Base-by-base conservation (phyloP, 2,888 invertebrate species). In the Tenthredo distinguenda region DNA sequence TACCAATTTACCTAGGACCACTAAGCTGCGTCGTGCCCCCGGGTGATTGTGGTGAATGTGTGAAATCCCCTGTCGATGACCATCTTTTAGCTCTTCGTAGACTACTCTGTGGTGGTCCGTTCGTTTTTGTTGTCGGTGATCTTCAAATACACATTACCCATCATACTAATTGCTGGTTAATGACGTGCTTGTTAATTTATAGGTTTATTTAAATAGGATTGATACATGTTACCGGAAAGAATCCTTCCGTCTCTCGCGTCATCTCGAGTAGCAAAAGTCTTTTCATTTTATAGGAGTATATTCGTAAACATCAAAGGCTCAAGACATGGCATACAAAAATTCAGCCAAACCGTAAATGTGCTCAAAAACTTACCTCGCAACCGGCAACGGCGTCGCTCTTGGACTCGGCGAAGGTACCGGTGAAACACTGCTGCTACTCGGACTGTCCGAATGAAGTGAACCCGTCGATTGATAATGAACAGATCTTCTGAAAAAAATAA, bases 61-160 rank as follows among this genome's bases (percentile, higher is more conserved):
- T 96, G 94, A 97, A 98, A 94, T 98, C 98, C 5, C 97, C 97
- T 0, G 97, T 97, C 31, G 97, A 97, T 91, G 96, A 97, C 97
- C 97, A 97, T 85, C 97, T 94, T 94, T 97, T 97, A 86, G 94
- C 94, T 86, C 94, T 92, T 88, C 96, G 95, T 87, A 96, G 95
- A 92, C 94, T 95, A 92, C 93, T 93, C 86, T 92, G 92, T 10
- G 94, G 94, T 74, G 94, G 94, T 47, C 95, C 95, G 89, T 95
- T 95, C 90, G 95, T 95, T 93, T 96, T 95, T 90, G 95, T 95
- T 86, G 96, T 96, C 87, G 96, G 95, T 77, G 95, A 96, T 92
- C 96, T 95, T 83, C 83, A 83, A 83, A 83, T 83, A 83, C 71
- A 83, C 31, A 83, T 65, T 77, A 77, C 77, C 77, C 10, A 34